These are phyloP conservation scores for Chirona hameri DNA, from an alignment of 2,888 invertebrate genomes.

Conservation along the genomic window DNA sequence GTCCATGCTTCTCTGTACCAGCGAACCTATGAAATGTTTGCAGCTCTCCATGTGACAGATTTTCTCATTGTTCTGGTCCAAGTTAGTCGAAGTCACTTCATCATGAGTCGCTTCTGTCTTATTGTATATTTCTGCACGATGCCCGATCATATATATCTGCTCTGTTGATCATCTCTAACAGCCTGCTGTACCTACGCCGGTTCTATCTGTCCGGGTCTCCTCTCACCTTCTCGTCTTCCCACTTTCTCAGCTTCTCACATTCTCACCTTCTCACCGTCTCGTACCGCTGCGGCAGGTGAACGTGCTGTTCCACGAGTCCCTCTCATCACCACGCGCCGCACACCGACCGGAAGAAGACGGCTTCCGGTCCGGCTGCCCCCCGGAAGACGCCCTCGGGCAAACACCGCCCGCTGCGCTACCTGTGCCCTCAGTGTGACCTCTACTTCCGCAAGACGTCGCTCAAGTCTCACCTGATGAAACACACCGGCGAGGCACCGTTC, in stretches of 20 bases:
- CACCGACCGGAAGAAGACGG: background rate
- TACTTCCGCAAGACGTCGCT: slow-evolving; percentile 34
- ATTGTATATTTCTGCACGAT: no score
- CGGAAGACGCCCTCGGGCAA: background rate
- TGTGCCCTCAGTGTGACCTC: slow-evolving; percentile 3
- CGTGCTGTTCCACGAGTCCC: slow-evolving; percentile 12
- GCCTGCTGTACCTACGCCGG: background rate
- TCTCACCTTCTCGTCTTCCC: no score
- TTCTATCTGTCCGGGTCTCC: background rate
- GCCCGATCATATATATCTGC: no score
- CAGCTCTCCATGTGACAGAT: no score
- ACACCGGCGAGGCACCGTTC: slow-evolving; percentile 53
- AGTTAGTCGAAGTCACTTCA: no score
- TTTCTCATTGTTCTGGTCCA: no score
- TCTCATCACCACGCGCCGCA: background rate
- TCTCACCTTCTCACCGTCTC: background rate
- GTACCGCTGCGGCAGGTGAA: background rate
- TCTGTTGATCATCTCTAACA: no score
- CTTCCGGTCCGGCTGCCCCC: background rate
- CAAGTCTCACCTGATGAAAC: slow-evolving; percentile 47
- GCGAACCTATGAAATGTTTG: no score
- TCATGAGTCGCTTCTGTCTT: no score
- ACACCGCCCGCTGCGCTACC: background rate
- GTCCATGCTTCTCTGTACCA: no score
- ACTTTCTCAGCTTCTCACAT: no score